phyloP scores from a whole-genome alignment of 2,888 invertebrate genomes.

The Synanthedon andrenaeformis region DNA sequence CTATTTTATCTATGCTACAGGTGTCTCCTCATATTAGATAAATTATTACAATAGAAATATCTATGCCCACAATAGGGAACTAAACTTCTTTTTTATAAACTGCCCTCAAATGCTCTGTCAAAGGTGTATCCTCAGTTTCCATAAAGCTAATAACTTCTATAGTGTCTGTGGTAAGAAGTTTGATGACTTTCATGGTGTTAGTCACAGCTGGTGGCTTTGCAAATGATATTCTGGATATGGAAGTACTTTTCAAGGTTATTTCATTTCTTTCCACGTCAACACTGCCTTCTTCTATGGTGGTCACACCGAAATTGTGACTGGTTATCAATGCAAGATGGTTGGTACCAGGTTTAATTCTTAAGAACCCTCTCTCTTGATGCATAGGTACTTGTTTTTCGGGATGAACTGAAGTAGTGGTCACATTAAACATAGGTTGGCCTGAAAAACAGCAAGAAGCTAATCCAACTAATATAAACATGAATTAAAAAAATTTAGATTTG shows the following conservation, averaged over 20 bases:
- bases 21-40: no score
- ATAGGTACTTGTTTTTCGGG: constrained; percentile 65
- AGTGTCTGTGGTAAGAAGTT: constrained; percentile 26
- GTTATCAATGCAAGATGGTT: constrained; percentile 64
- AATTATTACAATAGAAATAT: no score
- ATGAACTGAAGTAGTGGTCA: constrained; percentile 60
- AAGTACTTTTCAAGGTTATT: constrained; percentile 51
- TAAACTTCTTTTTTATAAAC: constrained; percentile 42
- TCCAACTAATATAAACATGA: no score
- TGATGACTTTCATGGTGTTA: constrained; percentile 49
- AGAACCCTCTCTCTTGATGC: constrained; percentile 74
- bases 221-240: constrained; percentile 59
- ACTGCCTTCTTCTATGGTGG: constrained; percentile 70
- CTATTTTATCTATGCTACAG: no score
- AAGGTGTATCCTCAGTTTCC: constrained; percentile 66
- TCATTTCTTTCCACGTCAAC: constrained; percentile 51
- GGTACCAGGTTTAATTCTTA: constrained; percentile 68
- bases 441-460: constrained; percentile 9
- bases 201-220: constrained; percentile 65
- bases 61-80: no score
- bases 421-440: constrained; percentile 74
- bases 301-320: constrained; percentile 74
- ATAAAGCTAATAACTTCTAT: constrained; percentile 61
- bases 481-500: background rate
- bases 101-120: constrained; percentile 68